Conservation (phyloP, 2,797 vertebrate species). For the Onychomys torridus region DNA sequence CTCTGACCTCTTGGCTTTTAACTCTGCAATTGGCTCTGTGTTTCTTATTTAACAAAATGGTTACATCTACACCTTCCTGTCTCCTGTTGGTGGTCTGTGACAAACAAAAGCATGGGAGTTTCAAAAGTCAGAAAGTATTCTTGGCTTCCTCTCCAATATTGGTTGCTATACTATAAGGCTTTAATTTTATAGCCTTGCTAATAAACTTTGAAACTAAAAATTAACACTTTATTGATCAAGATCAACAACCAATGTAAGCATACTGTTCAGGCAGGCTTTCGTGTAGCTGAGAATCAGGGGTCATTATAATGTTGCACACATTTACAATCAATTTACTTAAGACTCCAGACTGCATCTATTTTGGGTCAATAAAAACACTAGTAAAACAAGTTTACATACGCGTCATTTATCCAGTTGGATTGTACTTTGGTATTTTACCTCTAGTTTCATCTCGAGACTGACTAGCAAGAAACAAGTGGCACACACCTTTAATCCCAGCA, state of each 20-base stretch:
- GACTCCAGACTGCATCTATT: background rate
- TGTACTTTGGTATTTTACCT: conserved; percentile 36
- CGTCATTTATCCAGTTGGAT: background rate
- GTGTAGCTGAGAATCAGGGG: background rate
- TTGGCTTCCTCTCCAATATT: background rate
- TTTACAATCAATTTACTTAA: background rate
- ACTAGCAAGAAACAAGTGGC: conserved; percentile 3
- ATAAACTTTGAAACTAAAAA: background rate
- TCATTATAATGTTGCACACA: background rate
- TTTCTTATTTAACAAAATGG: too few relatives aligned
- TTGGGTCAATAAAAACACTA: conserved; percentile 61
- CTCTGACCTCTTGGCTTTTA: too few relatives aligned
- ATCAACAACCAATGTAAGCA: background rate
- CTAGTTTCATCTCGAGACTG: background rate
- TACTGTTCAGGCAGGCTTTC: background rate
- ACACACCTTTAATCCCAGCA: too few relatives aligned
- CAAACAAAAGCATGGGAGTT: background rate
- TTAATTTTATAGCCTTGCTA: background rate
- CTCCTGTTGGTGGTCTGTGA: background rate
- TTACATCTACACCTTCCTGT: too few relatives aligned
- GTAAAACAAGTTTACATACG: background rate
- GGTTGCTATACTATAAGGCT: background rate
- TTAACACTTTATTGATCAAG: background rate
- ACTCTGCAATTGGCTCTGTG: too few relatives aligned
- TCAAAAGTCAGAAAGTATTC: background rate